Percentiles rank a stretch among this genome's conserved stretches.
Evolutionary conservation across 2,888 invertebrate genomes (phyloP).

Genomic region (Cremastinae sp.): DNA sequence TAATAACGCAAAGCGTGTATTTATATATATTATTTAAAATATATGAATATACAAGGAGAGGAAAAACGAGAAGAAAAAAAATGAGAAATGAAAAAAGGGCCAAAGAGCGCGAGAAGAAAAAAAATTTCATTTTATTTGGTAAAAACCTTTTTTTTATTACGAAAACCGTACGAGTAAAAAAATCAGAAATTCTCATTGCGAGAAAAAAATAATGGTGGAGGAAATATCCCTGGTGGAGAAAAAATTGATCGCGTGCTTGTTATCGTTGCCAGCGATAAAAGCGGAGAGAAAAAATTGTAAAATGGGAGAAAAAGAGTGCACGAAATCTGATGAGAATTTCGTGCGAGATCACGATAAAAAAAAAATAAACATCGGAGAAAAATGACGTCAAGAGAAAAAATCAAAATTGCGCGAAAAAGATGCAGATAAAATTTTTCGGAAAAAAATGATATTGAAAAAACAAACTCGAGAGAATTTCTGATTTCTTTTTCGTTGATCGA

Average conservation of each 20-base stretch:
- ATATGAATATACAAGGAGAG: no score
- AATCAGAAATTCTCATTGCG: no score
- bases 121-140: no score
- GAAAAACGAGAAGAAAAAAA: no score
- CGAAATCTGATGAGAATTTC: conserved; percentile 40
- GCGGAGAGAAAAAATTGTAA: not conserved
- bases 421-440: conserved; percentile 14
- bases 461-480: conserved; percentile 11
- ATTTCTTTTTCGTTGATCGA: not conserved
- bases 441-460: not conserved
- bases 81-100: no score
- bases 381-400: not conserved
- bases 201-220: no score
- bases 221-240: conserved; percentile 2
- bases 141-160: no score
- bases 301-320: conserved; percentile 13
- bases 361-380: conserved; percentile 3
- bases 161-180: no score
- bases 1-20: no score
- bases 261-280: conserved; percentile 6
- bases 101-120: no score
- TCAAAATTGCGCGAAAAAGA: not conserved
- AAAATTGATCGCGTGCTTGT: conserved; percentile 31
- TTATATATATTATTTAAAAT: no score
- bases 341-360: conserved; percentile 9